Percentiles rank a stretch among this genome's conserved stretches.
Evolutionary conservation across 1,140 invertebrate species (phyloP).

Genomic region (Procambarus clarkii): DNA sequence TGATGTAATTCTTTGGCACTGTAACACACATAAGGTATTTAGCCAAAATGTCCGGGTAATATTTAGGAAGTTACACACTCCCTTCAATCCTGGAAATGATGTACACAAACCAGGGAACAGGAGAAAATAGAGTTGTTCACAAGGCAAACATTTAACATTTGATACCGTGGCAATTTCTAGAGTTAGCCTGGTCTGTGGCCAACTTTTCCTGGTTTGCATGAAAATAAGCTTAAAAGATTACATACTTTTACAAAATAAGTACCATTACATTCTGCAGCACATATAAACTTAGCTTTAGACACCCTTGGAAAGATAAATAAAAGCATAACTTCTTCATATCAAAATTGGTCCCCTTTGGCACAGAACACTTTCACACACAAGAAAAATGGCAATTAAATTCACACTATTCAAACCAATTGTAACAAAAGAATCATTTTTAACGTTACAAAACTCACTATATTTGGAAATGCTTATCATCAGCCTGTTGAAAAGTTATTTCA

Average conservation of each 20-base stretch:
- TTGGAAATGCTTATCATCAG: not conserved
- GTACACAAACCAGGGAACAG: not conserved
- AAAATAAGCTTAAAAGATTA: not conserved
- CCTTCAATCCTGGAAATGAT: not conserved
- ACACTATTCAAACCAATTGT: too few relatives aligned
- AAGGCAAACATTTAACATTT: not conserved
- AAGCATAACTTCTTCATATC: not conserved
- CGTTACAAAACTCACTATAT: not conserved
- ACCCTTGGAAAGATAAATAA: not conserved
- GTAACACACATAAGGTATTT: not conserved
- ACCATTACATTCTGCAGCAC: not conserved
- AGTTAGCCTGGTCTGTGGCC: not conserved
- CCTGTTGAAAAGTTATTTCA: not conserved
- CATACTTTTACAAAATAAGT: not conserved
- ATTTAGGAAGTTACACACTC: not conserved
- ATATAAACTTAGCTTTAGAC: not conserved
- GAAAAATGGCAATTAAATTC: not conserved
- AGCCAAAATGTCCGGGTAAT: not conserved
- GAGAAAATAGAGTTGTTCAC: not conserved
- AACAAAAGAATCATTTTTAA: not conserved
- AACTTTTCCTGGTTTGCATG: not conserved
- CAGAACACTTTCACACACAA: not conserved
- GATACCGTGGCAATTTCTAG: not conserved
- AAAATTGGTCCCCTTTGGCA: slow-evolving; percentile 16
- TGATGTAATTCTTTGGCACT: not conserved